Conservation (phyloP, 1,140 invertebrate species). For the Camponotus floridanus region DNA sequence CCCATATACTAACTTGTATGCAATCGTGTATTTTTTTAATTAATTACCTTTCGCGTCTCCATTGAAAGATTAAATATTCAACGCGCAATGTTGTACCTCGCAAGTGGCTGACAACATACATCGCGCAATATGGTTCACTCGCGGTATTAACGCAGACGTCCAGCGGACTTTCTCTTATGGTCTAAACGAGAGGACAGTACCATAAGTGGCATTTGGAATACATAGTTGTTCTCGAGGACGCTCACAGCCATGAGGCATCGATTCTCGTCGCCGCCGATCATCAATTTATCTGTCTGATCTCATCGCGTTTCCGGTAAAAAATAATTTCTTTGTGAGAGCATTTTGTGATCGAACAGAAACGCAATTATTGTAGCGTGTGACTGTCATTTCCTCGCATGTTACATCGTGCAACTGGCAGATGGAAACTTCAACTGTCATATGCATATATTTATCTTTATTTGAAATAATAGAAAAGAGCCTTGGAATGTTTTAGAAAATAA, state of each 20-base stretch:
- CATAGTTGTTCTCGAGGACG: slow-evolving; percentile 64
- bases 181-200: slow-evolving; percentile 50
- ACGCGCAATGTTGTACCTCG: neutral
- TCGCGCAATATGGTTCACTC: slow-evolving; percentile 62
- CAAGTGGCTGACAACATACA: neutral
- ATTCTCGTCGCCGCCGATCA: neutral
- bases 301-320: slow-evolving; percentile 45
- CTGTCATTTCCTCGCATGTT: neutral
- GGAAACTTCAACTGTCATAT: neutral
- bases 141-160: slow-evolving; percentile 58
- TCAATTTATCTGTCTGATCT: slow-evolving; percentile 10
- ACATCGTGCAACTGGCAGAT: neutral
- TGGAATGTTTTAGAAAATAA: neutral
- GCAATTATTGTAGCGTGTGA: neutral
- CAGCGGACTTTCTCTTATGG: slow-evolving; percentile 68
- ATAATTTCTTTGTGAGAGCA: slow-evolving; percentile 1
- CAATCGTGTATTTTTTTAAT: neutral
- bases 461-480: slow-evolving; percentile 24
- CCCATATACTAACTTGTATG: neutral
- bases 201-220: slow-evolving; percentile 62
- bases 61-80: slow-evolving; percentile 4
- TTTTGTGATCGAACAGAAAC: slow-evolving; percentile 3
- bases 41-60: neutral
- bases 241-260: slow-evolving; percentile 4
- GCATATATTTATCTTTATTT: slow-evolving; percentile 3